These are phyloP conservation scores for Nothoprocta perdicaria DNA, from an alignment of 2,113 vertebrate genomes.

Conservation along the genomic window DNA sequence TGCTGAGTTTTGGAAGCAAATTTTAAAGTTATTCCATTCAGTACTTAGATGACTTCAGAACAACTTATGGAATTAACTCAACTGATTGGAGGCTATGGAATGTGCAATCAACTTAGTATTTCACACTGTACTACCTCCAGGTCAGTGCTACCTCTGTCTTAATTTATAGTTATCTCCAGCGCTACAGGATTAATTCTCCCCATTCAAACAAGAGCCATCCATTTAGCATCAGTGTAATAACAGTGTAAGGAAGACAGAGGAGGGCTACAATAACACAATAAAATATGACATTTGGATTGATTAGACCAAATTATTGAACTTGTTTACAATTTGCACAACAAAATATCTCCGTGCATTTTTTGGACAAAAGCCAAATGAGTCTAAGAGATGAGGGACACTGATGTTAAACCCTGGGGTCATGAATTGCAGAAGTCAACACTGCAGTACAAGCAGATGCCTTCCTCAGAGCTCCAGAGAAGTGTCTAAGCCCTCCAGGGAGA, in stretches of 20 bases:
- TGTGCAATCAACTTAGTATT: background rate
- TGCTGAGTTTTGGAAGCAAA: background rate
- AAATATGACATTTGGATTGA: background rate
- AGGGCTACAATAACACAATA: background rate
- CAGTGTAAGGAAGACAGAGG: background rate
- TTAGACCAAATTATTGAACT: background rate
- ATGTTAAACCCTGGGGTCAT: background rate
- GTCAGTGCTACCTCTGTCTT: too few relatives aligned
- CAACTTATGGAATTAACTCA: background rate
- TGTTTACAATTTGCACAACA: background rate
- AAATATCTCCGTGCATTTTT: background rate
- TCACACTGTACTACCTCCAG: background rate
- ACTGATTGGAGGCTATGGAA: background rate
- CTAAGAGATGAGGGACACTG: background rate
- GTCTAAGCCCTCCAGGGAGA: background rate
- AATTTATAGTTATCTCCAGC: background rate
- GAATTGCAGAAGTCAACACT: background rate
- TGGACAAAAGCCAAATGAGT: background rate
- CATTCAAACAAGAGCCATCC: background rate
- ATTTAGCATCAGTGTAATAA: background rate
- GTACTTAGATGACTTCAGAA: background rate
- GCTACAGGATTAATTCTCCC: background rate
- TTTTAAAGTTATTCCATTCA: background rate
- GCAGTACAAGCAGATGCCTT: background rate
- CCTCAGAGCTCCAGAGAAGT: background rate